Percentiles rank a stretch among this genome's conserved stretches.
phyloP scores from a whole-genome alignment of 2,113 vertebrate species.

The Willisornis vidua region DNA sequence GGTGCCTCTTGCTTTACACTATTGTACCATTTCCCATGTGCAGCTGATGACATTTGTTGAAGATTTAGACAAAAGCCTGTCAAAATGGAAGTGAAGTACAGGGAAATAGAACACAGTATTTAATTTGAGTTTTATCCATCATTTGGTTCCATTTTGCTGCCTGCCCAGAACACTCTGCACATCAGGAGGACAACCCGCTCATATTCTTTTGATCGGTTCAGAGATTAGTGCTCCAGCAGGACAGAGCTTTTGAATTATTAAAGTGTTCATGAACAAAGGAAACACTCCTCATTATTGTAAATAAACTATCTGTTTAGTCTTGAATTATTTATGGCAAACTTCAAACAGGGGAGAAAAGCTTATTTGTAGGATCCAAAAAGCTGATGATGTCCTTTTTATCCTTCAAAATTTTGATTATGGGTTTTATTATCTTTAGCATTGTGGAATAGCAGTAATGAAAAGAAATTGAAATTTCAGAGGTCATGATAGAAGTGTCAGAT shows the following conservation, averaged over 20 bases:
- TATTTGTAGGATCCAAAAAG: background rate
- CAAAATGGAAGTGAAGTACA: background rate
- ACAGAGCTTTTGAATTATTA: slow-evolving; percentile 38
- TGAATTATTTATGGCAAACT: slow-evolving; percentile 23
- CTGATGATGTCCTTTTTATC: background rate
- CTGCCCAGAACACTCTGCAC: background rate
- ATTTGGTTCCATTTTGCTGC: background rate
- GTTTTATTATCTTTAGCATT: background rate
- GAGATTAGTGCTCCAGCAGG: background rate
- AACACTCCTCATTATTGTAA: background rate
- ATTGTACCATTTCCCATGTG: background rate
- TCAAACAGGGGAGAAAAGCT: background rate
- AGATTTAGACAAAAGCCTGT: background rate
- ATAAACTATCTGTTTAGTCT: background rate
- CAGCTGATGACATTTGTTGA: background rate
- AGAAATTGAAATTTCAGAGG: background rate
- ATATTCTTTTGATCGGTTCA: background rate
- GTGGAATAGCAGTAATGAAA: background rate
- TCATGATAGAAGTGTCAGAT: background rate
- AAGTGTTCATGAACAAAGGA: background rate
- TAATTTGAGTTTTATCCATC: background rate
- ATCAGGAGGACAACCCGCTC: background rate
- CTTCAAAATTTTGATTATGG: background rate
- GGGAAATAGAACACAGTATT: background rate
- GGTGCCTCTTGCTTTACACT: background rate